Evolutionary conservation across 1,140 invertebrate genomes (phyloP).

Genomic region (Calosoma granatense): DNA sequence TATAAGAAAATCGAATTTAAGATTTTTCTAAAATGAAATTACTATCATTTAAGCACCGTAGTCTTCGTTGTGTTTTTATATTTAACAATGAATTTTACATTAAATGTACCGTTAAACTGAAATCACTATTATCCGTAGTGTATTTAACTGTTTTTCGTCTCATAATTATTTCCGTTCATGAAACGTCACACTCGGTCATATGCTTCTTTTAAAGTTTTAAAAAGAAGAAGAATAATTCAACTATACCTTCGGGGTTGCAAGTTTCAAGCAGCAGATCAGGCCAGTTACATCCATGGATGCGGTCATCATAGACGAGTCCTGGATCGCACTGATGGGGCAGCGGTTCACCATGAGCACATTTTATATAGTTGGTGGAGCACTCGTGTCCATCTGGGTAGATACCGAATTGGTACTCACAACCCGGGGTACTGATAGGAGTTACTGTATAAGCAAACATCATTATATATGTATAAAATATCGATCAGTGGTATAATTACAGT

Average conservation of each 20-base stretch:
- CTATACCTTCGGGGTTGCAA: slow-evolving; percentile 83
- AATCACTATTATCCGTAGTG: too few relatives aligned
- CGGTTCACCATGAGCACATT: slow-evolving; percentile 73
- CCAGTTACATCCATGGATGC: slow-evolving; percentile 85
- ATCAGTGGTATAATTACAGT: slow-evolving; percentile 49
- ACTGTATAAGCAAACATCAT: slow-evolving; percentile 45
- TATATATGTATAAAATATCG: not conserved
- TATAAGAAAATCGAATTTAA: too few relatives aligned
- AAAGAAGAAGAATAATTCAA: too few relatives aligned
- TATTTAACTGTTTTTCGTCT: too few relatives aligned
- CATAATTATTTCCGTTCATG: too few relatives aligned
- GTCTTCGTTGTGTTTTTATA: too few relatives aligned
- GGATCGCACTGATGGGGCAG: slow-evolving; percentile 70
- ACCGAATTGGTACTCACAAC: slow-evolving; percentile 83
- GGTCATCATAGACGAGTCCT: slow-evolving; percentile 79
- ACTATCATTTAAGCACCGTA: too few relatives aligned
- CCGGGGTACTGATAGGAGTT: slow-evolving; percentile 62
- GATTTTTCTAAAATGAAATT: too few relatives aligned
- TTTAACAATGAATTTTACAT: too few relatives aligned
- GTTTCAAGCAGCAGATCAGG: slow-evolving; percentile 75
- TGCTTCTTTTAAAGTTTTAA: too few relatives aligned
- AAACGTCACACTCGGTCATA: too few relatives aligned
- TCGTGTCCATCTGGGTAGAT: slow-evolving; percentile 67
- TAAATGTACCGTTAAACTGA: too few relatives aligned
- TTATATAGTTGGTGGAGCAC: slow-evolving; percentile 77